Percentiles rank a stretch among this genome's conserved stretches.
phyloP scores from a whole-genome alignment of 1,140 invertebrate species.

The Portunus trituberculatus region DNA sequence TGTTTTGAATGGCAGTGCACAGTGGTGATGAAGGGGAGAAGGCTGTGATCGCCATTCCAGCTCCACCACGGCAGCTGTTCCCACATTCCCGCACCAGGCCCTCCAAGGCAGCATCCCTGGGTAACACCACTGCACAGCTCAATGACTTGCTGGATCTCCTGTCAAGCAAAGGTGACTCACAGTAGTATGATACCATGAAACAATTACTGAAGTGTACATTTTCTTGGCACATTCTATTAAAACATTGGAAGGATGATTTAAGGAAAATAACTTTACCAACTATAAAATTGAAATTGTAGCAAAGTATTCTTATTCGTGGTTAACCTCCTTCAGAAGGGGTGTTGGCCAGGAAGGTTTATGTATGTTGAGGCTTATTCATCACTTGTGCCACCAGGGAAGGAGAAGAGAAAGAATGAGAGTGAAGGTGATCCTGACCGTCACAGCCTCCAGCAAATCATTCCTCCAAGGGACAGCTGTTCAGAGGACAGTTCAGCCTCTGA shows the following conservation, averaged over 20 bases:
- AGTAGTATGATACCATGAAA: neutral
- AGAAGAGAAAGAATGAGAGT: neutral
- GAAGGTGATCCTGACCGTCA: neutral
- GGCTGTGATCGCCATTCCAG: neutral
- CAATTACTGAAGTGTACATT: neutral
- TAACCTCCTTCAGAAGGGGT: too few species aligned
- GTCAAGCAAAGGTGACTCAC: neutral
- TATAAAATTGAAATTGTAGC: too few species aligned
- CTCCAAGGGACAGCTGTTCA: neutral
- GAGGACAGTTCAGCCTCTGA: neutral
- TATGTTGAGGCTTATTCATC: neutral
- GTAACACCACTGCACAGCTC: slow-evolving; percentile 50
- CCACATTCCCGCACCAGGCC: neutral
- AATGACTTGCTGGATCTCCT: slow-evolving; percentile 55
- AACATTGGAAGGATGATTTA: too few species aligned
- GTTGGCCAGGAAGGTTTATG: too few species aligned
- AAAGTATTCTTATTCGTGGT: too few species aligned
- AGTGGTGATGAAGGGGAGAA: neutral
- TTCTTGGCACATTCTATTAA: neutral
- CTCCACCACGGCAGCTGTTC: slow-evolving; percentile 40
- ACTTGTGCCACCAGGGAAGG: neutral
- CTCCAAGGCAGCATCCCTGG: neutral
- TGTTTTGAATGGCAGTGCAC: slow-evolving; percentile 24
- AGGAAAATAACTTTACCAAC: too few species aligned
- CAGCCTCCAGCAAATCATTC: neutral